phyloP scores from a whole-genome alignment of 2,797 vertebrate genomes.

The Heteromormyrus szaboi region DNA sequence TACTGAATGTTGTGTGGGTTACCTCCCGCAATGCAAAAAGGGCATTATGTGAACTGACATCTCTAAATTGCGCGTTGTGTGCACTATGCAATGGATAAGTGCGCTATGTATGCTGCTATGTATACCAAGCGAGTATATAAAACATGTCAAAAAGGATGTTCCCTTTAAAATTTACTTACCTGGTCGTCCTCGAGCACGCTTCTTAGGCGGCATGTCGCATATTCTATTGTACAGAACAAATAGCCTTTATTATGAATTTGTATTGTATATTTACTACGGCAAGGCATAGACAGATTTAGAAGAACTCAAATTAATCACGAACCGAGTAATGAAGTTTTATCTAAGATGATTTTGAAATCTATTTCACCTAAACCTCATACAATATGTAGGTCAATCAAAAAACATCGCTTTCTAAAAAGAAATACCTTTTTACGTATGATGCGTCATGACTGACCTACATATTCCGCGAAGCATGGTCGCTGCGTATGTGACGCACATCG shows the following conservation, averaged over 20 bases:
- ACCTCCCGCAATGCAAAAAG: neutral
- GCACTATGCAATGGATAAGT: neutral
- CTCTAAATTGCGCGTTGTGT: neutral
- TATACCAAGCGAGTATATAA: neutral
- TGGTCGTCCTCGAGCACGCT: constrained; percentile 39
- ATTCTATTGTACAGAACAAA: neutral
- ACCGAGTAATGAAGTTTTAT: neutral
- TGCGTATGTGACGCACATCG: neutral
- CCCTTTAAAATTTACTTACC: constrained; percentile 25
- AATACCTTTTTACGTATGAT: neutral
- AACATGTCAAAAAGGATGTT: neutral
- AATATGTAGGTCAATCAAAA: neutral
- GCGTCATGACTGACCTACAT: constrained; percentile 3
- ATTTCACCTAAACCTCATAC: neutral
- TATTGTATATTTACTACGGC: neutral
- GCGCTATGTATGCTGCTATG: neutral
- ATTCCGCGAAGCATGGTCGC: neutral
- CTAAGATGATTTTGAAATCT: neutral
- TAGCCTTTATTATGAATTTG: neutral
- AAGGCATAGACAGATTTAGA: neutral
- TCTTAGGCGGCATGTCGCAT: constrained; percentile 67
- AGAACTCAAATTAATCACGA: neutral
- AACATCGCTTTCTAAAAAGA: neutral
- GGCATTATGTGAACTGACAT: neutral
- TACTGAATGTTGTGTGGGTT: neutral